These are phyloP conservation scores for Elephantulus edwardii DNA, from an alignment of 2,113 vertebrate genomes.

Conservation along the genomic window DNA sequence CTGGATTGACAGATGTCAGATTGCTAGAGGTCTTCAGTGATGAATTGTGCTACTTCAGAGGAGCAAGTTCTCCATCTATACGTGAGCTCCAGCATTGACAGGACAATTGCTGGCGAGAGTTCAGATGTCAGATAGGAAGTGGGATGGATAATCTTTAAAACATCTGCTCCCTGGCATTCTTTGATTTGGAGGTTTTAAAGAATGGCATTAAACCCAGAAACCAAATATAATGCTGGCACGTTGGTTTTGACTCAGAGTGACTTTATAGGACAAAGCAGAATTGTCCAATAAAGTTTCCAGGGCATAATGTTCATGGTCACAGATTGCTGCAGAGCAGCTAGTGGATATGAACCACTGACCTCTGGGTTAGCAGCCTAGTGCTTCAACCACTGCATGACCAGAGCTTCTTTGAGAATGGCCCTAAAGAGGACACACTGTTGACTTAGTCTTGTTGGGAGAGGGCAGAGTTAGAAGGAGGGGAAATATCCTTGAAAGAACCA, in stretches of 20 bases:
- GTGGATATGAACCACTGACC: not conserved
- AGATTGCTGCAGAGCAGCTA: not conserved
- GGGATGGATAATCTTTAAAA: not conserved
- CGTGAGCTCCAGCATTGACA: not conserved
- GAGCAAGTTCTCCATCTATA: not conserved
- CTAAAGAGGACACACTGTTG: not conserved
- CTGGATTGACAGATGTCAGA: not conserved
- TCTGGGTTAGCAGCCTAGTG: too few relatives aligned
- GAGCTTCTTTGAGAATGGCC: not conserved
- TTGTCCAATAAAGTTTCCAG: not conserved
- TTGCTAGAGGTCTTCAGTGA: not conserved
- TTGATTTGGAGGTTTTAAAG: not conserved
- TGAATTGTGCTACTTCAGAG: not conserved
- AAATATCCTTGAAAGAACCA: not conserved
- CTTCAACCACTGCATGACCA: not conserved
- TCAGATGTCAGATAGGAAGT: not conserved
- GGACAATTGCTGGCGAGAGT: not conserved
- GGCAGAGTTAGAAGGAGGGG: not conserved
- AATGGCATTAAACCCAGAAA: not conserved
- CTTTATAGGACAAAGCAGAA: not conserved
- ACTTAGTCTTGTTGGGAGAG: not conserved
- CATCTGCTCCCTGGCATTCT: not conserved
- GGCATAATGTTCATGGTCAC: not conserved
- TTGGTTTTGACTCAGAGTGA: not conserved
- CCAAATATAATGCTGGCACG: not conserved